phyloP scores from a whole-genome alignment of 2,797 vertebrate genomes.

The Pogonophryne albipinna region DNA sequence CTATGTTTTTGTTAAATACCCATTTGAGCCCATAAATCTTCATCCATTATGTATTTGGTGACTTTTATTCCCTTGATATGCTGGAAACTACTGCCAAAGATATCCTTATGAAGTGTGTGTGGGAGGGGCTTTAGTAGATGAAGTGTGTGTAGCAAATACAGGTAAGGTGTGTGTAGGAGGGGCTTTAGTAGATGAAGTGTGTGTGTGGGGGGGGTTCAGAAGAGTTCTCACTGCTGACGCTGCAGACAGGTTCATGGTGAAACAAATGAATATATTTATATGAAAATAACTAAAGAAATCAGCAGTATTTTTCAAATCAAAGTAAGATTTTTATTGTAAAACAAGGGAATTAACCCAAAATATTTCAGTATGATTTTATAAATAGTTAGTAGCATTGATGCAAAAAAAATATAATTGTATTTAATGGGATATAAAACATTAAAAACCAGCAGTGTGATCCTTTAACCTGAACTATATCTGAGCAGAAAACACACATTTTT shows the following conservation, averaged over 20 bases:
- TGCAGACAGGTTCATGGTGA: not conserved
- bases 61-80: not conserved
- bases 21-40: not conserved
- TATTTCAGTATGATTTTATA: not conserved
- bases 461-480: not conserved
- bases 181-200: too few relatives aligned
- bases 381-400: not conserved
- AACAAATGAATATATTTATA: not conserved
- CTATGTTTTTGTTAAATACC: not conserved
- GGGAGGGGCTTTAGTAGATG: too few relatives aligned
- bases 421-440: not conserved
- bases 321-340: not conserved
- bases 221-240: too few relatives aligned
- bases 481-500: not conserved
- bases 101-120: too few relatives aligned
- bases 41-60: not conserved
- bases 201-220: too few relatives aligned
- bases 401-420: slow-evolving; percentile 15
- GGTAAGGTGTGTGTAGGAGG: too few relatives aligned
- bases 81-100: too few relatives aligned
- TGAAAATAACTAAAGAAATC: not conserved
- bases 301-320: too few relatives aligned
- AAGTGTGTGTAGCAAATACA: too few relatives aligned
- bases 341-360: not conserved
- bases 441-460: not conserved